These are phyloP conservation scores for Drosophila paranaensis DNA, from an alignment of 2,888 invertebrate species.

Conservation along the genomic window DNA sequence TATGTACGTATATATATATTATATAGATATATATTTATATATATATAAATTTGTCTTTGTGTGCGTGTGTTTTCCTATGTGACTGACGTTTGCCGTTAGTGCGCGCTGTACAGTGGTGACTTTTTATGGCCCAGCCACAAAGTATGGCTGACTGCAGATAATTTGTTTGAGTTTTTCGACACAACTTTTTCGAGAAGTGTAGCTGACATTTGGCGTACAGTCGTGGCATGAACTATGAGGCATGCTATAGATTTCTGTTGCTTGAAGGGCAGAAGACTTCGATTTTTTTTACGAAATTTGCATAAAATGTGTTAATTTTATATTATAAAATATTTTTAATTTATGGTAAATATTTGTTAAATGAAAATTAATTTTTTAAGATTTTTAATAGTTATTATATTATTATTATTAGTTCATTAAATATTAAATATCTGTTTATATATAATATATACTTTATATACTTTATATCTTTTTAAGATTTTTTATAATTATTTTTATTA, in stretches of 20 bases:
- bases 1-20: conserved; percentile 11
- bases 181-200: conserved; percentile 47
- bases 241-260: background rate
- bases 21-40: conserved; percentile 12
- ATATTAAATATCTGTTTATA: no score
- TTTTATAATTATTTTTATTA: no score
- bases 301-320: no score
- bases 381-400: no score
- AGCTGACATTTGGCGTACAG: conserved; percentile 34
- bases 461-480: no score
- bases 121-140: conserved; percentile 51
- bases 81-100: conserved; percentile 53
- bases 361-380: no score
- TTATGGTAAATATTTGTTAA: no score
- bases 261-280: no score
- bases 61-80: conserved; percentile 16
- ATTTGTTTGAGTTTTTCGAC: conserved; percentile 13
- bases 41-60: background rate
- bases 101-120: conserved; percentile 71
- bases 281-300: no score
- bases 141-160: conserved; percentile 16
- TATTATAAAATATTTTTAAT: no score
- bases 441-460: no score
- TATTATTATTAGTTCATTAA: no score
- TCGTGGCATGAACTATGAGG: conserved; percentile 31